Base-by-base conservation (phyloP, 2,888 invertebrate genomes). In the Xylocampa areola region DNA sequence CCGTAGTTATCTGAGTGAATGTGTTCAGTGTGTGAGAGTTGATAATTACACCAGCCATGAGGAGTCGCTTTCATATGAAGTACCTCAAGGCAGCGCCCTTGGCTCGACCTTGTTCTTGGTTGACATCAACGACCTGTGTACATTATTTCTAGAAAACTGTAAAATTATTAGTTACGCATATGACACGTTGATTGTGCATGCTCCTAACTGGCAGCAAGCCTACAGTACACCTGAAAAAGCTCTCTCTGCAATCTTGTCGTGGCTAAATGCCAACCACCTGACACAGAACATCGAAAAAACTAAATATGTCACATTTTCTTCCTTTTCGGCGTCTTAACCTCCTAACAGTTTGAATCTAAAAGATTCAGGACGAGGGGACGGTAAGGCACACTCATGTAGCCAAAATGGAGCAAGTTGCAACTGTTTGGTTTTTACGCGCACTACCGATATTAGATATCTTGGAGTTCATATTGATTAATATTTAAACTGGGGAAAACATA, bases 261-360 rank as follows among this genome's bases (percentile, higher is more conserved):
- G 37, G 37, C 37, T 37, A 5, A 13, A 4, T 13, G 11, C 2
- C 2, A 37, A 37, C 13, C 13, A 21, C 1, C 13, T 37, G 11
- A 37, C 37, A 6, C 21, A 21, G 6, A 37, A 37, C 7, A 2
- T 37, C 6, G 23, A 37, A 7, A 37, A 37, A 37, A 37, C 37
- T n/a, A 19, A 6, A 19, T 37, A 7, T n/a, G 14, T 37, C n/a
- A 4, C 21, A 7, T 37, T 37, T 37, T 11, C n/a, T 11, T 7
- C 10, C 8, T 16, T 2, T 10, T 10, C 7, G 0, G 17, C 10
- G 8, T 33, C 33, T 10, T 17, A 33, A 17, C 33, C 17, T 8
- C 17, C 33, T 10, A 16, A 33, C 8, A 16, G 17, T 16, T 33
- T 33, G 10, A 8, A 3, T 17, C 7, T 16, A 16, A 16, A 17